phyloP scores from a whole-genome alignment of 2,113 vertebrate genomes.

The Cryptomyrus ogoouensis region DNA sequence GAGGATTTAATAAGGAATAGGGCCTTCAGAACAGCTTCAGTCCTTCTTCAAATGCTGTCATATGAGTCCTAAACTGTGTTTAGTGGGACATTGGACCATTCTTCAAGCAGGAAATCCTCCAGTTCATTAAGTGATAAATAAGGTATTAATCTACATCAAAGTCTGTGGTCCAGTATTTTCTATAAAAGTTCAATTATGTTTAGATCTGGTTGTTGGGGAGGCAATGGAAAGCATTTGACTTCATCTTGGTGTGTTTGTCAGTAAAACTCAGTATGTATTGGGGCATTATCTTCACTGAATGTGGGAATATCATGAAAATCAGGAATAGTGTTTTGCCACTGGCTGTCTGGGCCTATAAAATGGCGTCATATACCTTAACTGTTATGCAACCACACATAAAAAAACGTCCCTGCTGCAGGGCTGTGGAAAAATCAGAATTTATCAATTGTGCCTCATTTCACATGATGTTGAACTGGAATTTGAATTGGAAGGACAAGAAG shows the following conservation, averaged over 20 bases:
- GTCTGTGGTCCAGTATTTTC: background rate
- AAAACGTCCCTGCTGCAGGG: background rate
- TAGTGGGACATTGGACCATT: background rate
- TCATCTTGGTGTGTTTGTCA: background rate
- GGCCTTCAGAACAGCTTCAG: background rate
- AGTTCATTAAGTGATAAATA: background rate
- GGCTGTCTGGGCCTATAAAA: background rate
- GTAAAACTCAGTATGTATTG: no score
- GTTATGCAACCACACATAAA: background rate
- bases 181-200: background rate
- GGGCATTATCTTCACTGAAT: background rate
- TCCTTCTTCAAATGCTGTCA: background rate
- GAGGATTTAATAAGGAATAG: background rate
- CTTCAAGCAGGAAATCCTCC: background rate
- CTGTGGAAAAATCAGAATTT: no score
- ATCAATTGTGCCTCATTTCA: no score
- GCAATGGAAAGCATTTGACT: background rate
- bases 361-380: no score
- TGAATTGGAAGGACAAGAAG: no score
- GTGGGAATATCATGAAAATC: background rate
- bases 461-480: no score
- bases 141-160: background rate
- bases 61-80: background rate
- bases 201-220: background rate
- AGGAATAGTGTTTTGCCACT: no score